These are phyloP conservation scores for Pimephales promelas DNA, from an alignment of 2,113 vertebrate genomes.

Conservation along the genomic window DNA sequence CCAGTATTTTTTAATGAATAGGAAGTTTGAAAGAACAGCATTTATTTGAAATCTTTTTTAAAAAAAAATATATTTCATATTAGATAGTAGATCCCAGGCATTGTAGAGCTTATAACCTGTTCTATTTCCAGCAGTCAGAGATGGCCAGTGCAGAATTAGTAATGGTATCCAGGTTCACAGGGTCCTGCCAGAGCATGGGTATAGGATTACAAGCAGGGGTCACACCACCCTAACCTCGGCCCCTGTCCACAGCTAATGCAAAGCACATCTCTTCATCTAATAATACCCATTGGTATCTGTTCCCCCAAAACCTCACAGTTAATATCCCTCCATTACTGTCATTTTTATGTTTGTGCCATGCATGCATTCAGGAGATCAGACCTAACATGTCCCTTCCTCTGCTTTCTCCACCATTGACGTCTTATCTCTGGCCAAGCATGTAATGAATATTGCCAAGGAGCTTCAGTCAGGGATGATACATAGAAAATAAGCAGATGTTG, in stretches of 20 bases:
- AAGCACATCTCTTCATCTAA: conserved; percentile 10
- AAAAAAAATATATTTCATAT: no score
- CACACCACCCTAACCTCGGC: conserved; percentile 5
- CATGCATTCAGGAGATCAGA: background rate
- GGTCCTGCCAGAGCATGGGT: background rate
- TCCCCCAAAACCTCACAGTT: background rate
- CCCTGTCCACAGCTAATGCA: conserved; percentile 9
- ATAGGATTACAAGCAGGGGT: conserved; percentile 25
- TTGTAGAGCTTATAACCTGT: background rate
- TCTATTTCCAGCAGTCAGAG: conserved; percentile 11
- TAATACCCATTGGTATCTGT: background rate
- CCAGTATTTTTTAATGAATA: background rate
- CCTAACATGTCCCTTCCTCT: background rate
- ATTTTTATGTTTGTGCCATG: background rate
- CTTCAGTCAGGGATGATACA: conserved; percentile 41
- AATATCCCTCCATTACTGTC: conserved; percentile 5
- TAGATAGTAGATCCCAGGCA: background rate
- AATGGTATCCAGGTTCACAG: conserved; percentile 18
- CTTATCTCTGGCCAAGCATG: conserved; percentile 42
- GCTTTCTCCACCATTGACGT: background rate
- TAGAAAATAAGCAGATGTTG: conserved; percentile 44
- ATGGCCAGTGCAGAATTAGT: background rate
- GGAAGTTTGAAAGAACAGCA: background rate
- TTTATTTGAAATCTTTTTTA: background rate
- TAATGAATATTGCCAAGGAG: conserved; percentile 34